Evolutionary conservation across 2,797 vertebrate genomes (phyloP).

Genomic region (Ficedula albicollis): DNA sequence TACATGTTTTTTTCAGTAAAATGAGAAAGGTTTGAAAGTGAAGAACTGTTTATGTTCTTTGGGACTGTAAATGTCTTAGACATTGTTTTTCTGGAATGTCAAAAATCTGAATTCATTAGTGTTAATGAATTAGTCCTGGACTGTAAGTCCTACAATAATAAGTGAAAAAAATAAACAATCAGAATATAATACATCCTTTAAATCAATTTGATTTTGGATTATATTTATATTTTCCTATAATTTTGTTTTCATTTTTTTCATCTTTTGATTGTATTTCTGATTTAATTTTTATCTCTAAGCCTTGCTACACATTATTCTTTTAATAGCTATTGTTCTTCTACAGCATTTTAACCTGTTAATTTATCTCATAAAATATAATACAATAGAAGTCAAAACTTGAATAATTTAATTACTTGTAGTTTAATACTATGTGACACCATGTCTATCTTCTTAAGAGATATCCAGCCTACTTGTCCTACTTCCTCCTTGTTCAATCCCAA

Average conservation of each 20-base stretch:
- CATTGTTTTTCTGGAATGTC: neutral
- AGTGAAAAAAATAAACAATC: neutral
- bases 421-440: neutral
- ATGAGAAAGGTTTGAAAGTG: fast-evolving
- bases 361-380: neutral
- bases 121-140: neutral
- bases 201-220: neutral
- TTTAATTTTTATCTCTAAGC: neutral
- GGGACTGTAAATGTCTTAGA: neutral
- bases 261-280: neutral
- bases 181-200: neutral
- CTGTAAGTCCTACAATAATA: neutral
- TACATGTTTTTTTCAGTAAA: neutral
- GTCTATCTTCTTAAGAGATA: neutral
- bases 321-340: neutral
- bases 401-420: neutral
- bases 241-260: neutral
- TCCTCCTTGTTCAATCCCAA: neutral
- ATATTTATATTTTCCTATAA: neutral
- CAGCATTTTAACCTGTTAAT: neutral
- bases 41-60: neutral
- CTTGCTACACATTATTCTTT: neutral
- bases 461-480: neutral
- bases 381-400: neutral
- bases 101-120: neutral